Evolutionary conservation across 1,140 invertebrate genomes (phyloP), one percentile per base, ranked within the genome.

Genomic region (Homalodisca vitripennis): DNA sequence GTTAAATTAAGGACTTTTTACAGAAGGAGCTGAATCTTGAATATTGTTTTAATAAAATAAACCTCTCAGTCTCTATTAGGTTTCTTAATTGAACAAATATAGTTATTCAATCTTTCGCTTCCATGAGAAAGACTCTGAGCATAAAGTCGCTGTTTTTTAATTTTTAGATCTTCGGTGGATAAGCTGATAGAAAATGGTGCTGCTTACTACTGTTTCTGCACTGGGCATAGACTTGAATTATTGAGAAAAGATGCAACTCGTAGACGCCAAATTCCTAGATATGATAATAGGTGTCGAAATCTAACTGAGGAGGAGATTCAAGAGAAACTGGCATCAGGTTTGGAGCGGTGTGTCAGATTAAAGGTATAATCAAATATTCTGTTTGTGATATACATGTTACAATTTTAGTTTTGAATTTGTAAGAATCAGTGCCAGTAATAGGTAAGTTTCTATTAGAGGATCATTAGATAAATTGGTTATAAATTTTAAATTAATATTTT

Each of bases 151-250:
- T 41, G 6, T 41, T 10, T 41, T n/a, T 41, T 41, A 41, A 6
- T 41, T 78, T 84, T 68, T 75, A 89, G 89, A 63, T 80, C 90
- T 53, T 82, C 90, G 65, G 84, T 89, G 1, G 71, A 86, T 41
- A 82, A 82, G 71, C 80, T 97, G 13, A 75, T 97, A 30, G 79
- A 89, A 13, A 91, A 88, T 82, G 88, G 87, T 3, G 82, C 85
- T 30, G 94, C 94, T 0, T 98, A 98, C 78, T 84, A 87, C 74
- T 99, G 97, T 80, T 98, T 98, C 78, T 98, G 97, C 80, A 87
- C 90, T 0, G 87, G 92, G 70, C 85, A 84, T 14, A 83, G 97
- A 73, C 77, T 99, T 66, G 88, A 96, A 41, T 80, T 98, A 47
- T 74, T 99, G 51, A 83, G 90, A 73, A 92, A 89, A 79, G 91